Base-by-base conservation (phyloP, 2,113 vertebrate species). In the Mobula birostris region DNA sequence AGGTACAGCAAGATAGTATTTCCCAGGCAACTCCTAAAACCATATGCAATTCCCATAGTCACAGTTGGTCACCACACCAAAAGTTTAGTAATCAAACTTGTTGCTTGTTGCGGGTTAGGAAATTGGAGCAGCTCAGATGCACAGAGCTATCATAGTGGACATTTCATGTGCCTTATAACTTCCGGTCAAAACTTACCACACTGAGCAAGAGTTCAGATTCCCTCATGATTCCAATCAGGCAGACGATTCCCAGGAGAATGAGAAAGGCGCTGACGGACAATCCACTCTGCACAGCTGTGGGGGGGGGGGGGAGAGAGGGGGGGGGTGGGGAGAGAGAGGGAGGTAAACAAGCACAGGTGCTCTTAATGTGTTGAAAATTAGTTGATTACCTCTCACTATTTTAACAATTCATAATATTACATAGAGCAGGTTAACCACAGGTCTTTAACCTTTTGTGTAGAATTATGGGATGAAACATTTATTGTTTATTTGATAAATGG, bases 201-300 rank as follows among this genome's bases (percentile, higher is more conserved):
- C 68, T 40, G 17, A 93, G 90, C 90, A 93, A 74, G 21, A 24
- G 27, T 93, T 93, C 36, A 9, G 90, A 93, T 27, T 93, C 90
- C 32, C 48, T 93, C 68, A 48, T 0, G 9, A 74, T 93, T 48
- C 90, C 90, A 27, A 93, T 48, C 90, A 74, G 66, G 48, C 68
- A 74, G 66, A 93, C 9, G 15, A 93, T 70, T 48, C 90, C 90
- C 36, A 93, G 32, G 32, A 93, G 68, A 21, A 24, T 17, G 5
- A 93, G 32, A 29, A 74, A 93, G 32, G n/a, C 27, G 32, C 90
- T 93, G 90, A 21, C 5, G 9, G 90, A 72, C 32, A 93, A 19
- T 5, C 68, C n/a, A 74, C 36, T 93, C 36, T 93, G 58, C 7
- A 48, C 68, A 74, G 66, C 90, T 93, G 66, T 93, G 27, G 21